Evolutionary conservation across 1,140 invertebrate genomes (phyloP).

Genomic region (Aphelinus certus): DNA sequence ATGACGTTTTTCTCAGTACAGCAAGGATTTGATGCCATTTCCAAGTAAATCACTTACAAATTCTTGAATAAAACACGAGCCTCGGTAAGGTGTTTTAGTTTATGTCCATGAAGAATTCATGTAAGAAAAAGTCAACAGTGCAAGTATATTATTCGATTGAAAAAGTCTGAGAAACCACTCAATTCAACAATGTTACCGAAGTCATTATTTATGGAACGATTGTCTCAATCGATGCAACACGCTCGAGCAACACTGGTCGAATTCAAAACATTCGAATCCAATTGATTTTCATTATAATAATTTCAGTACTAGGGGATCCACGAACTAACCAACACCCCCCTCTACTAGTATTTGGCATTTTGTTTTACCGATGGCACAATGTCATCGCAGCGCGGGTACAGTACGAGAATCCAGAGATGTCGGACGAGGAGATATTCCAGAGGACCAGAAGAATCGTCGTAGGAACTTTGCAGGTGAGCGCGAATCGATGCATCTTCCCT

Average conservation of each 20-base stretch:
- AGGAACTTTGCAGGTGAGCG: constrained; percentile 86
- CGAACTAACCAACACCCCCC: constrained; percentile 98
- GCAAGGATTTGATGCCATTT: neutral
- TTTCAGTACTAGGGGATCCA: constrained; percentile 92
- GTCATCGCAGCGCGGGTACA: constrained; percentile 83
- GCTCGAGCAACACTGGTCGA: too few species aligned
- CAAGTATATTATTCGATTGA: constrained; percentile 4
- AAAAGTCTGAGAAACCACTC: neutral
- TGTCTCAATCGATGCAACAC: too few species aligned
- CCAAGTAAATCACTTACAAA: neutral
- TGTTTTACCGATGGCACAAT: constrained; percentile 98
- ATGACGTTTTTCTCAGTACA: too few species aligned
- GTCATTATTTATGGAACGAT: too few species aligned
- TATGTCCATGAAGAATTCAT: neutral
- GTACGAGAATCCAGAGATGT: constrained; percentile 84
- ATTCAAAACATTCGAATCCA: neutral
- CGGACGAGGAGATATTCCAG: constrained; percentile 95
- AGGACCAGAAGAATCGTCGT: constrained; percentile 88
- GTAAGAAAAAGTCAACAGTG: neutral
- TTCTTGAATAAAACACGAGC: constrained; percentile 6
- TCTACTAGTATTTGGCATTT: constrained; percentile 88
- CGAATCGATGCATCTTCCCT: too few species aligned
- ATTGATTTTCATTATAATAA: constrained; percentile 11
- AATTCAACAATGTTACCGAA: neutral
- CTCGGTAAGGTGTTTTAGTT: neutral